Percentiles rank a stretch among this genome's conserved stretches.
Evolutionary conservation across 2,888 invertebrate species (phyloP).

Genomic region (Acronicta aceris): DNA sequence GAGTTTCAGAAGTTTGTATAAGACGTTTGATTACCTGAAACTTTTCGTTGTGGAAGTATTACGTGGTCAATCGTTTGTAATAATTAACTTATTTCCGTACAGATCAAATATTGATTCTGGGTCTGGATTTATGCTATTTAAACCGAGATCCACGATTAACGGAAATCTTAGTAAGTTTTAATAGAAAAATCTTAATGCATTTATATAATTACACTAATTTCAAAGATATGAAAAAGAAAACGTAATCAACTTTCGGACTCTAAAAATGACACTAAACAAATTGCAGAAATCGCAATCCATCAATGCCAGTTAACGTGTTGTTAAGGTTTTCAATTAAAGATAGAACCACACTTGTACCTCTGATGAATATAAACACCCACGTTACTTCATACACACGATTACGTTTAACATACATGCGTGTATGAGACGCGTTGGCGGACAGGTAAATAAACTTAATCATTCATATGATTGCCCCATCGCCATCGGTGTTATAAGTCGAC

Average conservation of each 20-base stretch:
- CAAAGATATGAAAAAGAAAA: too few species aligned
- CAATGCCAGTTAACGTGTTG: conserved; percentile 72
- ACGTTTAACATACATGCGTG: conserved; percentile 40
- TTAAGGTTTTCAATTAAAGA: conserved; percentile 81
- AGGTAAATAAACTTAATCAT: conserved; percentile 78
- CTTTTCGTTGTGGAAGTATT: conserved; percentile 18
- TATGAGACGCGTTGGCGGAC: conserved; percentile 77
- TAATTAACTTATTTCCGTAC: too few species aligned
- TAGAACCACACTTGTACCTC: conserved; percentile 77
- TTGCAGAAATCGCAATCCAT: conserved; percentile 72
- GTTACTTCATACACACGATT: conserved; percentile 58
- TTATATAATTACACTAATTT: too few species aligned
- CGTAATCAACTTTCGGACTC: too few species aligned
- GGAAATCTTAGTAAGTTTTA: too few species aligned
- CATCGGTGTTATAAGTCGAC: conserved; percentile 57
- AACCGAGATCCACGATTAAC: too few species aligned
- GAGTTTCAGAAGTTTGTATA: conserved; percentile 66
- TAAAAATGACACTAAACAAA: conserved; percentile 45
- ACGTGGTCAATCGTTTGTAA: too few species aligned
- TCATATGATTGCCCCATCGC: conserved; percentile 72
- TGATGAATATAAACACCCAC: conserved; percentile 80
- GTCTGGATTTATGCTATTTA: too few species aligned
- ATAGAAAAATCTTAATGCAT: too few species aligned
- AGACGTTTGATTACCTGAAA: conserved; percentile 58
- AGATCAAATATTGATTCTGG: too few species aligned